phyloP scores from a whole-genome alignment of 2,113 vertebrate genomes.

The Narcine bancroftii region DNA sequence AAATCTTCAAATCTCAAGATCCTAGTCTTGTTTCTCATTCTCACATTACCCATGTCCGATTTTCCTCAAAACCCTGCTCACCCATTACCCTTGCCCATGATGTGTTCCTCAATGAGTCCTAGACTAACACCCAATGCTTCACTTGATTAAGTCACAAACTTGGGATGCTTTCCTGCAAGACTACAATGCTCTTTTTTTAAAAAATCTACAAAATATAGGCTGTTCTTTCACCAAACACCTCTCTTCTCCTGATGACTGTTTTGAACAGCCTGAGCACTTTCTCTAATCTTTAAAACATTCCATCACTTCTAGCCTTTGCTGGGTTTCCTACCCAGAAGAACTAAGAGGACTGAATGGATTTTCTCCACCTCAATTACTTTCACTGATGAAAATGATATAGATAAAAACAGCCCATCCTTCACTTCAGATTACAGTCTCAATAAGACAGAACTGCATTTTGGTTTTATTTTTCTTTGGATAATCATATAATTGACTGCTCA shows the following conservation, averaged over 20 bases:
- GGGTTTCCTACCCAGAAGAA: background rate
- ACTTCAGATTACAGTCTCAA: background rate
- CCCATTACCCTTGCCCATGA: background rate
- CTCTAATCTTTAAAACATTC: background rate
- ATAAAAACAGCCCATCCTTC: background rate
- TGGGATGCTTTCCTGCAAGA: no score
- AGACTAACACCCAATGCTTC: background rate
- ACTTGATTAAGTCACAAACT: no score
- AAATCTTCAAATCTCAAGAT: background rate
- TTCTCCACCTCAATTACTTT: background rate
- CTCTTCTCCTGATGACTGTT: background rate
- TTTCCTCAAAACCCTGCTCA: background rate
- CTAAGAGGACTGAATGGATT: background rate
- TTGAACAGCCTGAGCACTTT: background rate
- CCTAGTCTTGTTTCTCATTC: background rate
- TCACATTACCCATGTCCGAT: background rate
- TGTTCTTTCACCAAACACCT: background rate
- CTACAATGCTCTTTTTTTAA: no score
- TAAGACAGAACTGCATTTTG: background rate
- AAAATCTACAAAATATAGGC: no score
- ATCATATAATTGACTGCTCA: background rate
- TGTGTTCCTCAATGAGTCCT: background rate
- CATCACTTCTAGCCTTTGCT: background rate
- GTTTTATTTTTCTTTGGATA: background rate
- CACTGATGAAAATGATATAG: background rate